Percentiles rank a stretch among this genome's conserved stretches.
phyloP scores from a whole-genome alignment of 1,140 invertebrate genomes.

The Cecropterus lyciades region DNA sequence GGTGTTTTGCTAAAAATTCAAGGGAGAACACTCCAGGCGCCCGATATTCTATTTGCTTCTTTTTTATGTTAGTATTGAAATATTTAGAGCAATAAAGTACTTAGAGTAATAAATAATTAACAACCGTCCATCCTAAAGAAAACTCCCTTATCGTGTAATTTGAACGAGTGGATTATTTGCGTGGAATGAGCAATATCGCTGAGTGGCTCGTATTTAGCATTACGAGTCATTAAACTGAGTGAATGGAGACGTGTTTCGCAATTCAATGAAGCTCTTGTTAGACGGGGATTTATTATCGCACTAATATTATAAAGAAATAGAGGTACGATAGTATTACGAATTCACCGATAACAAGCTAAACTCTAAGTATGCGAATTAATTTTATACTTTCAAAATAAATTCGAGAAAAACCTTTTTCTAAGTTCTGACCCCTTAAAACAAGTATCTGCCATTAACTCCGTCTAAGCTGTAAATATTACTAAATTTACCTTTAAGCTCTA shows the following conservation, averaged over 20 bases:
- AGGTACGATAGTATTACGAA: no score
- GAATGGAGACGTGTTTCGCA: conserved; percentile 17
- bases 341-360: no score
- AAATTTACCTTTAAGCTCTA: no score
- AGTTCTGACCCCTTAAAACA: no score
- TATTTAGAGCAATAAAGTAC: background rate
- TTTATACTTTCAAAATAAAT: no score
- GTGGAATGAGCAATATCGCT: conserved; percentile 8
- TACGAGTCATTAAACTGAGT: conserved; percentile 21
- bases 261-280: conserved; percentile 20
- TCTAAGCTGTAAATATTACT: no score
- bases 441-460: no score
- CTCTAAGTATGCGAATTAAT: no score
- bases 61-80: background rate
- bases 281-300: background rate
- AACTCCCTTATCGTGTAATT: background rate
- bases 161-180: conserved; percentile 6
- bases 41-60: no score
- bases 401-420: no score
- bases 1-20: no score
- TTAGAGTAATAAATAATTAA: background rate
- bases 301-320: background rate
- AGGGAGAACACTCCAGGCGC: no score
- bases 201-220: conserved; percentile 22
- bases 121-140: background rate